Evolutionary conservation across 2,888 invertebrate genomes (phyloP).

Genomic region (Mythimna pallens): DNA sequence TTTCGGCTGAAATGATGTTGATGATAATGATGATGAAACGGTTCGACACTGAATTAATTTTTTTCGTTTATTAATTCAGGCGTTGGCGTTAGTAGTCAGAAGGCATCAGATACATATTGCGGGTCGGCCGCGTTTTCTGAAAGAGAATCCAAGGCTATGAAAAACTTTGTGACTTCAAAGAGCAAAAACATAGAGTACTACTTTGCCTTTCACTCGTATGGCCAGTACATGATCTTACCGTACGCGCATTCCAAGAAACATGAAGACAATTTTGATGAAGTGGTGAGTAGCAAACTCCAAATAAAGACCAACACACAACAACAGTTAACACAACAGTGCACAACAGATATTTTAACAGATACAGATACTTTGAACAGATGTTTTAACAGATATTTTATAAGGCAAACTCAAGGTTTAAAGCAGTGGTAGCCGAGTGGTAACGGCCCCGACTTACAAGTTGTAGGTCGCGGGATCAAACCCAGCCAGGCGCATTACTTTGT

Average conservation of each 20-base stretch:
- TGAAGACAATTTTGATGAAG: conserved; percentile 80
- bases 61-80: conserved; percentile 58
- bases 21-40: no score
- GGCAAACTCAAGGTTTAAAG: no score
- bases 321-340: no score
- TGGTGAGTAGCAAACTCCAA: conserved; percentile 72
- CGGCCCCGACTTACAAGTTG: no score
- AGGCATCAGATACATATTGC: conserved; percentile 74
- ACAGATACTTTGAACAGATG: no score
- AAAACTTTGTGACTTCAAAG: conserved; percentile 76
- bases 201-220: conserved; percentile 92
- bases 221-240: conserved; percentile 91
- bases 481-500: no score
- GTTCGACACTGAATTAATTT: not conserved
- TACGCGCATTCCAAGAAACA: conserved; percentile 83
- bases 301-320: no score
- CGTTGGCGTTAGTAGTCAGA: conserved; percentile 66
- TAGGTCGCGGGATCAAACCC: no score
- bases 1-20: no score
- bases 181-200: conserved; percentile 85
- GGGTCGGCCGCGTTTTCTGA: conserved; percentile 89
- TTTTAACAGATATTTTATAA: no score
- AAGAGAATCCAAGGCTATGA: conserved; percentile 83
- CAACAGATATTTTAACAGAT: no score
- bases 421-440: no score